phyloP scores from a whole-genome alignment of 2,113 vertebrate genomes.

The Phylloscopus whistleri region DNA sequence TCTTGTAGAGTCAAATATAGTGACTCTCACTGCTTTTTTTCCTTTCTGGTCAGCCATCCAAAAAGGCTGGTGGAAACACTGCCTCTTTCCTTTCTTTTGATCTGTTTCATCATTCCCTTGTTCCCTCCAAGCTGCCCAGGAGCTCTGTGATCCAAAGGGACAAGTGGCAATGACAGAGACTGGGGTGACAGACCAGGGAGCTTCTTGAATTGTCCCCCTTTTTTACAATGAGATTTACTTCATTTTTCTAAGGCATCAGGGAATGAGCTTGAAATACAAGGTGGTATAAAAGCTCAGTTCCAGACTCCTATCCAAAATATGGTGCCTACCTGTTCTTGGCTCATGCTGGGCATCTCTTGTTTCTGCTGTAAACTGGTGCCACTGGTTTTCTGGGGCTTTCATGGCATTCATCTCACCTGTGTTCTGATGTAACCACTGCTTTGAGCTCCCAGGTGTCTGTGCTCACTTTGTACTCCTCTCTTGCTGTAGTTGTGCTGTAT shows the following conservation, averaged over 20 bases:
- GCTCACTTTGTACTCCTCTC: background rate
- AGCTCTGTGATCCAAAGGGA: fast-evolving
- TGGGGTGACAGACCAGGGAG: background rate
- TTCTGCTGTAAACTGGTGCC: background rate
- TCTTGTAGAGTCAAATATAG: background rate
- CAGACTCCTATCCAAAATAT: background rate
- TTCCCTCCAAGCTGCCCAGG: fast-evolving
- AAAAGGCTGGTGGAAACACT: fast-evolving
- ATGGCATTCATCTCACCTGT: fast-evolving
- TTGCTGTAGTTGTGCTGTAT: fast-evolving
- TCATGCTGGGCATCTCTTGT: fast-evolving
- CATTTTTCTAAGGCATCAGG: background rate
- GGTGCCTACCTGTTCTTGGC: background rate
- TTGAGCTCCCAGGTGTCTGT: background rate
- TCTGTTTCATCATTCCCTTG: background rate
- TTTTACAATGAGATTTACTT: background rate
- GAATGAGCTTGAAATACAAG: background rate
- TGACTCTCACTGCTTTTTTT: background rate
- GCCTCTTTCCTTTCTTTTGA: background rate
- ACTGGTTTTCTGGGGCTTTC: background rate
- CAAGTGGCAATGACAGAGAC: background rate
- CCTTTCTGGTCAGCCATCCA: background rate
- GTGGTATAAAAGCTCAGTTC: background rate
- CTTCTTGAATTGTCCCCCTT: background rate
- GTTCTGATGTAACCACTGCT: background rate